Percentiles rank a stretch among this genome's conserved stretches.
Conservation (phyloP, 2,113 vertebrate species). For the Centrocercus urophasianus region DNA sequence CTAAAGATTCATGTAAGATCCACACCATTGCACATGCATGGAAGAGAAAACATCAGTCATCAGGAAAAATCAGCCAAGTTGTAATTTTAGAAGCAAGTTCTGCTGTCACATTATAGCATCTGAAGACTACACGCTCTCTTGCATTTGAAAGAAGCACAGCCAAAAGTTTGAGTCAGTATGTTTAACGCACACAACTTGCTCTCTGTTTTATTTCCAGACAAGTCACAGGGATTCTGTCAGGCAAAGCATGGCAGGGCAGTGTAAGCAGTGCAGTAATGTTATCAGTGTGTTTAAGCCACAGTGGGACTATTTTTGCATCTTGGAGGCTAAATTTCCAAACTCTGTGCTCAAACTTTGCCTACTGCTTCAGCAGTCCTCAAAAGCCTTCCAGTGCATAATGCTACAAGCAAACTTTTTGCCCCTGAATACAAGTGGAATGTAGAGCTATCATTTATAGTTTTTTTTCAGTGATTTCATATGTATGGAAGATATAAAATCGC, state of each 20-base stretch:
- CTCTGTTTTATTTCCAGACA: background rate
- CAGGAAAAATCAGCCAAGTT: slow-evolving; percentile 43
- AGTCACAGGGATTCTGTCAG: background rate
- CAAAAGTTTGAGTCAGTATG: background rate
- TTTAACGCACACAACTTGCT: background rate
- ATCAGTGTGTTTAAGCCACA: background rate
- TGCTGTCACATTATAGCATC: slow-evolving; percentile 52
- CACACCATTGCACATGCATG: background rate
- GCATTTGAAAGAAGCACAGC: slow-evolving; percentile 45
- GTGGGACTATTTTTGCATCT: background rate
- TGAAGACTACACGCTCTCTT: background rate
- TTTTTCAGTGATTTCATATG: background rate
- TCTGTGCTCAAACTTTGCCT: background rate
- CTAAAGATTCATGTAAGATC: background rate
- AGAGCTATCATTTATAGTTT: background rate
- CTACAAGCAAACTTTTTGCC: background rate
- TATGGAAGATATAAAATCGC: background rate
- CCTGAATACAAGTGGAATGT: fast-evolving
- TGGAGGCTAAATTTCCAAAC: background rate
- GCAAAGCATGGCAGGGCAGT: background rate
- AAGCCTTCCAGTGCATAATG: background rate
- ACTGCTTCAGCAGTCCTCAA: background rate
- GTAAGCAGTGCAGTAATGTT: background rate
- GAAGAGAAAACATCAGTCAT: background rate
- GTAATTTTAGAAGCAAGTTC: slow-evolving; percentile 67